Percentiles rank a stretch among this genome's conserved stretches.
Conservation (phyloP, 35 echinoderm and acorn worm species). For the Hemicentrotus pulcherrimus region DNA sequence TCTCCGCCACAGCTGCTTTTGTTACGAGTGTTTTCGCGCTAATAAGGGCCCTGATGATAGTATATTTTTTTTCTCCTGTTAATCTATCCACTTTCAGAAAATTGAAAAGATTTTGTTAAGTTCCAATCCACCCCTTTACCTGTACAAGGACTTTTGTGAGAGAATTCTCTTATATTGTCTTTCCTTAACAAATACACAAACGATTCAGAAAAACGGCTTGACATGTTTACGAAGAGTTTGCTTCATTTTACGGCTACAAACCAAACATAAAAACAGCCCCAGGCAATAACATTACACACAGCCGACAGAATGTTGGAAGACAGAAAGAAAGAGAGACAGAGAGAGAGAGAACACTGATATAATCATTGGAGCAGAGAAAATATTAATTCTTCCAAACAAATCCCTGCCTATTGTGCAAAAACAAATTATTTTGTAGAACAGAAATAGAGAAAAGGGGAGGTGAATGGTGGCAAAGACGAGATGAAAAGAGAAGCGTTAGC, state of each 20-base stretch:
- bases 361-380: slow-evolving; percentile 33
- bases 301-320: not conserved
- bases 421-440: slow-evolving; percentile 38
- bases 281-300: slow-evolving; percentile 38
- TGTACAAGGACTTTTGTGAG: not conserved
- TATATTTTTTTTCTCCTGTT: not conserved
- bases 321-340: not conserved
- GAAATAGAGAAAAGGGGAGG: not conserved
- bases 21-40: not conserved
- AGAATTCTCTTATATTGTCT: slow-evolving; percentile 24
- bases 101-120: slow-evolving; percentile 18
- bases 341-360: slow-evolving; percentile 14
- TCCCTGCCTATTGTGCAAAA: slow-evolving; percentile 29
- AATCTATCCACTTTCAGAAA: slow-evolving; percentile 8
- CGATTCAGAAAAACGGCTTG: slow-evolving; percentile 2
- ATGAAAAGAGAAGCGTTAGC: slow-evolving; percentile 7
- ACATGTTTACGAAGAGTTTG: slow-evolving; percentile 31
- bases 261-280: slow-evolving; percentile 43
- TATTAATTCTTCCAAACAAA: slow-evolving; percentile 38
- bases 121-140: slow-evolving; percentile 5
- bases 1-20: not conserved
- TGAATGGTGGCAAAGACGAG: not conserved
- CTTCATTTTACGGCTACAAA: not conserved
- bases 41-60: not conserved
- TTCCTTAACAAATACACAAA: slow-evolving; percentile 25